Percentiles rank a stretch among this genome's conserved stretches.
Conservation (phyloP, 2,797 vertebrate species). For the Mastacembelus armatus region DNA sequence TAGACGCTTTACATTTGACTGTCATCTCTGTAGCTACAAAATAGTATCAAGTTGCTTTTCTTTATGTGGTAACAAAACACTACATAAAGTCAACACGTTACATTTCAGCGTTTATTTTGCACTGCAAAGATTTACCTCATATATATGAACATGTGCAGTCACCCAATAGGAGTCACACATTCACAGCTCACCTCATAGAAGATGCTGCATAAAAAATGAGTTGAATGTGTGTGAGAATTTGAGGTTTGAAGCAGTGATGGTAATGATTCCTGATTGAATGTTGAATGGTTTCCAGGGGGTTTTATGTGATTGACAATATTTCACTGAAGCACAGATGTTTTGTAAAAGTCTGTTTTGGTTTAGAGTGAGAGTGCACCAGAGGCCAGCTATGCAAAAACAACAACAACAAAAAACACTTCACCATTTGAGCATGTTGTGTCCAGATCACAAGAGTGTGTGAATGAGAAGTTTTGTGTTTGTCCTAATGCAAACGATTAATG, state of each 20-base stretch:
- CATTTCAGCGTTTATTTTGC: slow-evolving; percentile 35
- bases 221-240: slow-evolving; percentile 33
- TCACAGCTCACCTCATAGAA: slow-evolving; percentile 18
- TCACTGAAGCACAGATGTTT: slow-evolving; percentile 15
- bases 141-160: background rate
- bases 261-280: slow-evolving; percentile 31
- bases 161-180: background rate
- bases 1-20: slow-evolving; percentile 18
- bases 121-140: background rate
- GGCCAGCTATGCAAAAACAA: slow-evolving; percentile 82
- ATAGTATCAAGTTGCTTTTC: slow-evolving; percentile 6
- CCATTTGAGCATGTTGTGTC: slow-evolving; percentile 99
- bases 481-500: slow-evolving; percentile 83
- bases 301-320: slow-evolving; percentile 13
- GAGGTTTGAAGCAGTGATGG: slow-evolving; percentile 1
- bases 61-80: slow-evolving; percentile 29
- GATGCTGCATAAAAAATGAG: slow-evolving; percentile 26
- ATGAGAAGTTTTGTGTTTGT: slow-evolving; percentile 81
- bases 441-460: slow-evolving; percentile 85
- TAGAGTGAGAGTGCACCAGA: slow-evolving; percentile 72
- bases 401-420: slow-evolving; percentile 76
- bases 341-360: slow-evolving; percentile 58
- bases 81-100: slow-evolving; percentile 36
- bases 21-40: slow-evolving; percentile 27
- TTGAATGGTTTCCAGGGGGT: slow-evolving; percentile 37